Evolutionary conservation across 2,888 invertebrate genomes (phyloP).

Genomic region (Colletes collaris): DNA sequence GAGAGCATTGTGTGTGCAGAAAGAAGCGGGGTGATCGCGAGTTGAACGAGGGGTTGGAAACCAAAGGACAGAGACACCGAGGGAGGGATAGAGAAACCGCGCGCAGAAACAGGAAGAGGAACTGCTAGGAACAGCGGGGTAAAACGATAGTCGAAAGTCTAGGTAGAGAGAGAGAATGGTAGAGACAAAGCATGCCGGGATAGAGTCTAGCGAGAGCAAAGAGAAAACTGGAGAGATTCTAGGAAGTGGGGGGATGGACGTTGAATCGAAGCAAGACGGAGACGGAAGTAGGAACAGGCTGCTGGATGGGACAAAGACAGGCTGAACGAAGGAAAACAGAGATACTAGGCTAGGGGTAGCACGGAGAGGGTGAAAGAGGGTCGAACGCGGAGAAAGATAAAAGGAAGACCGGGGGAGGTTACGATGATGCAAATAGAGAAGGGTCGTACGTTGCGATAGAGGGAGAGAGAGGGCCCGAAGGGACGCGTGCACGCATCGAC

Average conservation of each 20-base stretch:
- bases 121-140: background rate
- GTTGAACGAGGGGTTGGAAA: conserved; percentile 1
- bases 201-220: no score
- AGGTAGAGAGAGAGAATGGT: background rate
- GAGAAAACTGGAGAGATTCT: no score
- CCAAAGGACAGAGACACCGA: background rate
- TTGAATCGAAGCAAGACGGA: conserved; percentile 2
- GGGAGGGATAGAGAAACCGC: background rate
- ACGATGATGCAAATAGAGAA: conserved; percentile 48
- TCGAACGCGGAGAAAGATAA: conserved; percentile 41
- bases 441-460: conserved; percentile 31
- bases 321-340: conserved; percentile 8
- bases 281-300: conserved; percentile 14
- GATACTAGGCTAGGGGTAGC: conserved; percentile 39
- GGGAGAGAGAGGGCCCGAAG: background rate
- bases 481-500: conserved; percentile 2
- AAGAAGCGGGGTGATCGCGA: conserved; percentile 8
- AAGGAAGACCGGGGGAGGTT: conserved; percentile 49
- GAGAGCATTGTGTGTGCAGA: conserved; percentile 14
- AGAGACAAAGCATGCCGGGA: background rate
- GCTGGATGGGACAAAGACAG: conserved; percentile 3
- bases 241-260: background rate
- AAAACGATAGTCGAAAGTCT: conserved; percentile 29
- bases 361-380: conserved; percentile 36
- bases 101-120: background rate